These are phyloP conservation scores for Orestias chungarensis DNA, from an alignment of 2,797 vertebrate species.

Conservation along the genomic window DNA sequence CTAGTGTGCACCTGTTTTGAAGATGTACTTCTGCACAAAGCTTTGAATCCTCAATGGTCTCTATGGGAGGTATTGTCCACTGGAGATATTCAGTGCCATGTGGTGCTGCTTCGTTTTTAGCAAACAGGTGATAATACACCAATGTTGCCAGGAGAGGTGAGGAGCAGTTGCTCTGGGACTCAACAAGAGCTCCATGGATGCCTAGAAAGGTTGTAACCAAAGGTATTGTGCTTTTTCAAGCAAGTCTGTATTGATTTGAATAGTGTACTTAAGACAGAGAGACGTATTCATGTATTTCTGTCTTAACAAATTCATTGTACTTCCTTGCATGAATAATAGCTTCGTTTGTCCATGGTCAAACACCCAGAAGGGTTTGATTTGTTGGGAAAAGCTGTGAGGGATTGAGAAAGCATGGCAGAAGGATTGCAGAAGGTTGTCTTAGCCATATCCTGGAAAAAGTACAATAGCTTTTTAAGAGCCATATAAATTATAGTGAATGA, in stretches of 20 bases:
- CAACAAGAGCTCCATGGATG: slow-evolving; percentile 4
- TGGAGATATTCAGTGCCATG: slow-evolving; percentile 62
- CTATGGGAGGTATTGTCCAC: slow-evolving; percentile 51
- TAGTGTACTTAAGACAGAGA: too few species aligned
- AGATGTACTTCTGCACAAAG: slow-evolving; percentile 61
- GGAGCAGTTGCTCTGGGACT: slow-evolving; percentile 10
- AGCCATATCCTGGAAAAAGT: slow-evolving; percentile 72
- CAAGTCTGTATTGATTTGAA: neutral
- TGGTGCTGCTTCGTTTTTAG: slow-evolving; percentile 54
- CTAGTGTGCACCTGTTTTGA: neutral
- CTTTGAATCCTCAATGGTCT: slow-evolving; percentile 57
- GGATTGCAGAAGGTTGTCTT: slow-evolving; percentile 65
- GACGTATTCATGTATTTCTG: neutral
- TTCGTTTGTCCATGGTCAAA: slow-evolving; percentile 64
- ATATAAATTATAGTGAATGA: neutral
- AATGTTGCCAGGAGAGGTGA: slow-evolving; percentile 63
- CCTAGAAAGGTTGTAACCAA: neutral
- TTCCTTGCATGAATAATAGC: slow-evolving; percentile 20
- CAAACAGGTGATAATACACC: slow-evolving; percentile 58
- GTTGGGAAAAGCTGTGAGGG: slow-evolving; percentile 58
- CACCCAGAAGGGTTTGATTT: slow-evolving; percentile 71
- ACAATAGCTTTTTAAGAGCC: slow-evolving; percentile 45
- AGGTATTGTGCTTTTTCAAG: neutral
- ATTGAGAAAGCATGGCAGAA: slow-evolving; percentile 70
- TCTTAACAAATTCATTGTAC: neutral